These are phyloP conservation scores for Brachyopa scutellaris DNA, from an alignment of 2,888 invertebrate species.

Conservation along the genomic window DNA sequence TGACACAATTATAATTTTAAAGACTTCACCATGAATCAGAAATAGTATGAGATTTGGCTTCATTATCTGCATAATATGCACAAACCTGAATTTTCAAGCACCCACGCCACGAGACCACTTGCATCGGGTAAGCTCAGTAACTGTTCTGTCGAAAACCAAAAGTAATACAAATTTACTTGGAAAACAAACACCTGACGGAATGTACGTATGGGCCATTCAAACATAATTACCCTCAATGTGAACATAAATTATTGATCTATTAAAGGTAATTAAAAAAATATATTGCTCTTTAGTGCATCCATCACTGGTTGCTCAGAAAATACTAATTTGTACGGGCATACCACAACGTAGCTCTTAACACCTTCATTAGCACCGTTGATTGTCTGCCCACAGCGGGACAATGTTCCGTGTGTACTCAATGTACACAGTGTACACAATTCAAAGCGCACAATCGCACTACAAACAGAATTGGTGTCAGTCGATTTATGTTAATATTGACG, in stretches of 20 bases:
- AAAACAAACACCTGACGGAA: conserved; percentile 33
- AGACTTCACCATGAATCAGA: too few species aligned
- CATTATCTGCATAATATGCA: too few species aligned
- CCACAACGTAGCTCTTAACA: conserved; percentile 57
- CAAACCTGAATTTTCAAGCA: too few species aligned
- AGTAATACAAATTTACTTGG: too few species aligned
- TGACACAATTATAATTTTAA: too few species aligned
- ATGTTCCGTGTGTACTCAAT: conserved; percentile 9
- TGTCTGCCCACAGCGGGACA: conserved; percentile 40
- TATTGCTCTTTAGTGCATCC: conserved; percentile 27
- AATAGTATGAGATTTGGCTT: too few species aligned
- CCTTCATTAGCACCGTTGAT: conserved; percentile 68
- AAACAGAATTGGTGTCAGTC: conserved; percentile 70
- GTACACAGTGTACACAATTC: conserved; percentile 12
- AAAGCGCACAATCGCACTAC: conserved; percentile 51
- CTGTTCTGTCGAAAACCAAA: too few species aligned
- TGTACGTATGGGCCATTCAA: conserved; percentile 28
- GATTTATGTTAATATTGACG: conserved; percentile 71
- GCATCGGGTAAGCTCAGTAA: too few species aligned
- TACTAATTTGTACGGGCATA: conserved; percentile 61
- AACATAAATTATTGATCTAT: conserved; percentile 62
- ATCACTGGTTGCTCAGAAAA: conserved; percentile 7
- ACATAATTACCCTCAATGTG: conserved; percentile 39
- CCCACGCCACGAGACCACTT: too few species aligned
- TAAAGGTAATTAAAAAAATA: conserved; percentile 62